A percentile compares a stretch with the other conserved stretches of the same genome.
Evolutionary conservation across 1,140 invertebrate genomes (phyloP).

Genomic region (Cryptotermes secundus): DNA sequence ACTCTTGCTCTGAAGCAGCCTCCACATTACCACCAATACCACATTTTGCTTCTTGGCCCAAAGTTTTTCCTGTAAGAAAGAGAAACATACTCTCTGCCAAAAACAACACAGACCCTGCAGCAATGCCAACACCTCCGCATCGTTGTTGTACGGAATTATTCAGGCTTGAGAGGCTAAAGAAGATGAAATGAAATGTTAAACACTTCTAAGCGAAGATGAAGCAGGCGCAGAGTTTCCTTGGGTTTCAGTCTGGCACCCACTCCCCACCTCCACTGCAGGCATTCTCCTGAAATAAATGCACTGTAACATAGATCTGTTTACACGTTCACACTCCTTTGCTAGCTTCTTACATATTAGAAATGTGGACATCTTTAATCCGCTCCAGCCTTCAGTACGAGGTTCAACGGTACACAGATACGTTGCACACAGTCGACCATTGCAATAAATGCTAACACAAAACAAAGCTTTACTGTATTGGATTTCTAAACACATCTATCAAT

Average conservation of each 20-base stretch:
- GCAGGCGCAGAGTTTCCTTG: neutral
- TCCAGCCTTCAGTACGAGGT: too few relatives aligned
- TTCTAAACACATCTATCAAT: too few relatives aligned
- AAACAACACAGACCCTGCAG: neutral
- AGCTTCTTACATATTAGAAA: too few relatives aligned
- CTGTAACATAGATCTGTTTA: too few relatives aligned
- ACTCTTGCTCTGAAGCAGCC: neutral
- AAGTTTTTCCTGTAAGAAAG: neutral
- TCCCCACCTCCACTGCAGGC: too few relatives aligned
- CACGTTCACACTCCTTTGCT: too few relatives aligned
- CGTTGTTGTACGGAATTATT: neutral
- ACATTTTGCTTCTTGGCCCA: neutral
- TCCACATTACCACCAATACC: neutral
- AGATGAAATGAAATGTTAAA: neutral
- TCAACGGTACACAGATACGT: too few relatives aligned
- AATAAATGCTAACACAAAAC: too few relatives aligned
- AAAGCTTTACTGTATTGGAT: too few relatives aligned
- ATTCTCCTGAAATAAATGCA: too few relatives aligned
- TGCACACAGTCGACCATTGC: too few relatives aligned
- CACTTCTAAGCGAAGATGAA: neutral
- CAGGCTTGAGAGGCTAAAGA: neutral
- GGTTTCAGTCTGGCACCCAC: neutral
- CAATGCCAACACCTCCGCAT: neutral
- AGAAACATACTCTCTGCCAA: neutral
- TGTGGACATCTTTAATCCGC: too few relatives aligned